Evolutionary conservation across 2,888 invertebrate species (phyloP), one percentile per base, ranked within the genome.

Genomic region (Troides oblongomaculatus): DNA sequence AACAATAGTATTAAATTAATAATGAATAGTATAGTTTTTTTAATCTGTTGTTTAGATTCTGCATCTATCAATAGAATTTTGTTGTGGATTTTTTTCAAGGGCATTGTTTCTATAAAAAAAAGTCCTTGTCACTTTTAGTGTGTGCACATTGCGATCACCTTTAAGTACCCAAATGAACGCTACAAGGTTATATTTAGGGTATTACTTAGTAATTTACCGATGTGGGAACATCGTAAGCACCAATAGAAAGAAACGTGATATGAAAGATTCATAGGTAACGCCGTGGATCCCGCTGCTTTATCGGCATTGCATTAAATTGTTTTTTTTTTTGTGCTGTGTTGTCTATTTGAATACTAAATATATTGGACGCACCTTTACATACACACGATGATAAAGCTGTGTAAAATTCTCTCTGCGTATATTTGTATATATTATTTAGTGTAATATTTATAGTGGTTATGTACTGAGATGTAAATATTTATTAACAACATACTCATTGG

Each of bases 281-380:
- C 36, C 50, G 64, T 12, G 56, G 23, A 14, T 53, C 21, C 50
- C 63, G 63, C 53, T 63, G 30, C 53, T 50, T 63, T 60, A 60
- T 39, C 46, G 53, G 21, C 63, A 30, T 63, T 23, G 62, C 62
- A 46, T 62, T 46, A 39, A 39, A 39, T 39, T 39, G 30, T 30
- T 30, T 30, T 30, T 30, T 43, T 62, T 60, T 39, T 60, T 60
- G 60, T 60, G 8, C 30, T 60, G 8, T 62, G 62, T 10, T 21
- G 62, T 62, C 46, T 61, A 62, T 62, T 62, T 46, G 62, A 62
- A 62, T 62, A 62, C 25, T 23, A 62, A 62, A 62, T 46, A 46
- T 62, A 62, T 46, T 8, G 1, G 6, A 21, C 57, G 12, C n/a
- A 56, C 56, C 7, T 56, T 21, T 57, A 57, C 57, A 21, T 57